Base-by-base conservation (phyloP, 2,888 invertebrate genomes). In the Drosophila subsilvestris region DNA sequence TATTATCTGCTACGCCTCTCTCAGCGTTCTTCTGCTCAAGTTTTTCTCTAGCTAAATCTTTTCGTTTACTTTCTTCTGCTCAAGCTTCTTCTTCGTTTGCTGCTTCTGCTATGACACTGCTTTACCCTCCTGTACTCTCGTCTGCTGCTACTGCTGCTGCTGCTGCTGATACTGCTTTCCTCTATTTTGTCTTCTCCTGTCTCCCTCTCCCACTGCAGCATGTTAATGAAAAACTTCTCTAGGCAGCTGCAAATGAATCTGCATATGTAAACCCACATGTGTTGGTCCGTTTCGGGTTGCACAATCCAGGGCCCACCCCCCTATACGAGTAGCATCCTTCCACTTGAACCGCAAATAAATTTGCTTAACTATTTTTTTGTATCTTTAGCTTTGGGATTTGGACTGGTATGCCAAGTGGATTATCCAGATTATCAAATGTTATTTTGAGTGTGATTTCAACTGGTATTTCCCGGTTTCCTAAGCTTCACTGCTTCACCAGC, bases 191-290 rank as follows among this genome's bases (percentile, higher is more conserved):
- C n/a, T n/a, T n/a, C n/a, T n/a, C n/a, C n/a, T 12, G 3, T 20
- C 18, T 42, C 51, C 5, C 25, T 18, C 20, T 42, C 42, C 12
- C 27, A 6, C 37, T 37, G 37, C 56, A 14, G 48, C 20, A 53
- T 70, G 69, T 62, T 70, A 80, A 78, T 78, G 80, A 70, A 80
- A 80, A 80, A 70, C 61, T 69, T 54, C 27, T 60, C 44, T 57
- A 57, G 60, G 37, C 61, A 57, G 60, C 44, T 56, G 20, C 56
- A 56, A 47, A 56, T 56, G 27, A 56, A 20, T 4, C 45, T 45
- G 29, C 44, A 56, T 27, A 55, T 12, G n/a, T 17, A 12, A 22
- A 27, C 20, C 42, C 14, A 43, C 10, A 51, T 22, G 12, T 25
- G 50, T 10, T 7, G 6, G 14, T 51, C 50, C 50, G 18, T 18